Evolutionary conservation across 1,140 invertebrate genomes (phyloP).

Genomic region (Planococcus citri): DNA sequence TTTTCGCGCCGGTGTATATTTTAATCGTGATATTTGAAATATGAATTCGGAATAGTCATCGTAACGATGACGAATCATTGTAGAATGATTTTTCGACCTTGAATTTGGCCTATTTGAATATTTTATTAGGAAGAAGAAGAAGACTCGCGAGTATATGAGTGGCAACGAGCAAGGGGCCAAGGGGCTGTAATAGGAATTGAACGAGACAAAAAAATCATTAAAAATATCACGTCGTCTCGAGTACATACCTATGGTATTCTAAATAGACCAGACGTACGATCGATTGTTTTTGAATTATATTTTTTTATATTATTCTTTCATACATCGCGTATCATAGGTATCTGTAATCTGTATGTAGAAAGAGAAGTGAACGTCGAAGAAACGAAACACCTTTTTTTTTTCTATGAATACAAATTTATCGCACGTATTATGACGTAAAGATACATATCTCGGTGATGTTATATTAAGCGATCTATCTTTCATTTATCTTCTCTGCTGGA

Average conservation of each 20-base stretch:
- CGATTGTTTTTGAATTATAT: too few species aligned
- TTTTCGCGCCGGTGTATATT: neutral
- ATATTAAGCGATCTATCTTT: neutral
- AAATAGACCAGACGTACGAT: too few species aligned
- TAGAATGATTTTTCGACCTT: neutral
- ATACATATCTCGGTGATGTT: slow-evolving; percentile 3
- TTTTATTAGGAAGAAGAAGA: too few species aligned
- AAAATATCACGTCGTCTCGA: too few species aligned
- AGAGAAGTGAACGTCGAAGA: neutral
- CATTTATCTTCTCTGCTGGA: neutral
- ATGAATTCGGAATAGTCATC: neutral
- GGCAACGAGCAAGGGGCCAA: too few species aligned
- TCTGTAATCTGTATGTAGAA: too few species aligned
- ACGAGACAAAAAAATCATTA: too few species aligned
- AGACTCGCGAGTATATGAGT: too few species aligned
- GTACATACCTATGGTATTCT: too few species aligned
- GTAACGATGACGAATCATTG: neutral
- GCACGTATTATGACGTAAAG: slow-evolving; percentile 6
- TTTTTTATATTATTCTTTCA: too few species aligned
- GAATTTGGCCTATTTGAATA: neutral
- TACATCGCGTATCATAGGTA: too few species aligned
- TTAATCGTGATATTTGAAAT: slow-evolving; percentile 4
- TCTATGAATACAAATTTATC: neutral
- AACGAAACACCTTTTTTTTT: neutral
- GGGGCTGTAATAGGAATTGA: too few species aligned